These are phyloP conservation scores for Rhinoraja longicauda DNA, from an alignment of 2,797 vertebrate genomes.

Conservation along the genomic window DNA sequence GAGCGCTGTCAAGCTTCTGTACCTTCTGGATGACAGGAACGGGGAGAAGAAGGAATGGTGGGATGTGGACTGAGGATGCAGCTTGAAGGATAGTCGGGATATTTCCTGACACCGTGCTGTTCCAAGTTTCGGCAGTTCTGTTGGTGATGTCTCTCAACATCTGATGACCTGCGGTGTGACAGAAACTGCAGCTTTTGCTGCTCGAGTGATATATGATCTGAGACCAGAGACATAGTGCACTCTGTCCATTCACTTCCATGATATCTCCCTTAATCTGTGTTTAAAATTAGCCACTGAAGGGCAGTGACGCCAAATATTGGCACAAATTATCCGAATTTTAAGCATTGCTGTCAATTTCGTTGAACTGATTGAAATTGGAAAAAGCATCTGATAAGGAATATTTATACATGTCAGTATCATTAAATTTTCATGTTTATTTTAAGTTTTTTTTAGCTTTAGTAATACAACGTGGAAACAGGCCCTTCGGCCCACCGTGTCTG, in stretches of 20 bases:
- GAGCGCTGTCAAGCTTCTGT: no score
- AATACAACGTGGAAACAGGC: no score
- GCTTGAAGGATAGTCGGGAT: background rate
- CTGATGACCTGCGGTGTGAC: background rate
- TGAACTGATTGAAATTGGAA: background rate
- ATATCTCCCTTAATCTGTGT: background rate
- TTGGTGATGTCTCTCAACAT: background rate
- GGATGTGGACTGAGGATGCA: background rate
- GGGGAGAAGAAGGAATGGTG: no score
- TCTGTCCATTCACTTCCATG: background rate
- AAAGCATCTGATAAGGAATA: background rate
- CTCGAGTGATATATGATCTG: conserved; percentile 15
- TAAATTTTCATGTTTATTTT: background rate
- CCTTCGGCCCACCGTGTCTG: no score
- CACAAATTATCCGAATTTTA: background rate
- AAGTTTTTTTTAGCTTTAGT: no score
- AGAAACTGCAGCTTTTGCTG: conserved; percentile 8
- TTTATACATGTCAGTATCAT: background rate
- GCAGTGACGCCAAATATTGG: background rate
- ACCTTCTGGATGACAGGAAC: no score
- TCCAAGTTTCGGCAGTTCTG: background rate
- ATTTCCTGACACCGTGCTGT: background rate
- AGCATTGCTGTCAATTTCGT: background rate
- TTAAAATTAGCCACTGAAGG: background rate
- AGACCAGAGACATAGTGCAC: background rate